Conservation (phyloP, 2,797 vertebrate species). For the Notolepis coatsorum region DNA sequence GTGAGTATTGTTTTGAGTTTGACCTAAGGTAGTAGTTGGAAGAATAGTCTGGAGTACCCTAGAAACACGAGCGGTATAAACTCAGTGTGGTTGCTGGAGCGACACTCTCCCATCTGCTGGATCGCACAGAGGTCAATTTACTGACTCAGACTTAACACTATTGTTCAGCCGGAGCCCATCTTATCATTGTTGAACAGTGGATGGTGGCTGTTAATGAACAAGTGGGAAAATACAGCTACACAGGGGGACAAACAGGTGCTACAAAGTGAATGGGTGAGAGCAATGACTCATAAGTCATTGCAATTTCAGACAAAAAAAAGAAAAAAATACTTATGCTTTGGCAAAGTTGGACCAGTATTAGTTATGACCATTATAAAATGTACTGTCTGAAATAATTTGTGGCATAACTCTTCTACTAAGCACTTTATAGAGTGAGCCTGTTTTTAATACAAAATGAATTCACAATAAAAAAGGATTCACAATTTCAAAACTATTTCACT, state of each 20-base stretch:
- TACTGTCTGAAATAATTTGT: slow-evolving; percentile 2
- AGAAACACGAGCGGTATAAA: slow-evolving; percentile 18
- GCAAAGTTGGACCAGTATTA: slow-evolving; percentile 55
- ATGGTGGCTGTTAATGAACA: too few relatives aligned
- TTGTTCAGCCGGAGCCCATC: too few relatives aligned
- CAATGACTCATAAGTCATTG: too few relatives aligned
- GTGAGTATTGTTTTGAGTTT: background rate
- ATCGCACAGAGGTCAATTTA: slow-evolving; percentile 20
- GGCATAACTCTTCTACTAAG: slow-evolving; percentile 11
- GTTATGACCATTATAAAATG: slow-evolving; percentile 12
- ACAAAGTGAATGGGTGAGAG: background rate
- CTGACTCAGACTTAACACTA: slow-evolving; percentile 11
- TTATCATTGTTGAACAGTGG: slow-evolving; percentile 10
- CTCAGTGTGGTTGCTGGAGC: slow-evolving; percentile 30
- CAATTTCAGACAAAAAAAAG: too few relatives aligned
- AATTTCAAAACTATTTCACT: background rate
- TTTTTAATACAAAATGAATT: slow-evolving; percentile 1
- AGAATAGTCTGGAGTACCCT: background rate
- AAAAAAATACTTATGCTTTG: background rate
- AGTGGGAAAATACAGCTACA: too few relatives aligned
- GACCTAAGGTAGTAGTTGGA: background rate
- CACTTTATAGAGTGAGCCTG: slow-evolving; percentile 36
- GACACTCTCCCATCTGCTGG: slow-evolving; percentile 1
- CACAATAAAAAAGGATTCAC: background rate
- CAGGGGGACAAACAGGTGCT: background rate